Base-by-base conservation (phyloP, 2,797 vertebrate species). In the Triplophysa yarkandensis region DNA sequence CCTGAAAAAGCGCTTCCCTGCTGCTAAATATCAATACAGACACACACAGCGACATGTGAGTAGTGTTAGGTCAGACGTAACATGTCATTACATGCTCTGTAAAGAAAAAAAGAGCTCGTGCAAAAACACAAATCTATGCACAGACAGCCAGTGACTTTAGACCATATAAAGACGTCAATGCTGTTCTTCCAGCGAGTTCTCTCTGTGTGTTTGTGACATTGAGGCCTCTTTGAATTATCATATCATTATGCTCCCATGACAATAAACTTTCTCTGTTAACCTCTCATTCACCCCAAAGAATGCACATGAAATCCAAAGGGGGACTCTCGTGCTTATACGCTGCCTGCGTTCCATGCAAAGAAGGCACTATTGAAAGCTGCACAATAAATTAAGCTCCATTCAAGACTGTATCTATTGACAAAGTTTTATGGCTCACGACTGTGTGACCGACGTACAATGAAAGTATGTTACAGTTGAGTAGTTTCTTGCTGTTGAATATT, bases 201-300 rank as follows among this genome's bases (percentile, higher is more conserved):
- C 28, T 58, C 17, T 66, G 64, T 52, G 25, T 54, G 46, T 74
- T 14, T 54, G 52, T 65, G 41, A 76, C 21, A 6, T 19, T 44
- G 25, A 54, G 69, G 52, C 50, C 44, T 62, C 76, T 72, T 80
- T 83, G 86, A 87, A 85, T 80, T 86, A 86, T 85, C 66, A 74
- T 48, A 17, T 64, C 0, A 80, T 80, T 86, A 55, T 39, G 87
- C 82, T 89, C 73, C 87, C 81, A 90, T 90, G 84, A 87, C 81
- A 88, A 91, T 89, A 91, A 91, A 55, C 48, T 67, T 32, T 77
- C 44, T 67, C 41, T 62, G 25, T 68, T 58, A 67, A 60, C 62
- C 71, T 48, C 52, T 48, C 27, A 27, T 50, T 71, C 64, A 68
- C 67, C 44, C 61, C 27, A 1, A 9, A 57, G 27, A 57, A 32